Evolutionary conservation across 2,888 invertebrate genomes (phyloP).

Genomic region (Pharmacophagus antenor): DNA sequence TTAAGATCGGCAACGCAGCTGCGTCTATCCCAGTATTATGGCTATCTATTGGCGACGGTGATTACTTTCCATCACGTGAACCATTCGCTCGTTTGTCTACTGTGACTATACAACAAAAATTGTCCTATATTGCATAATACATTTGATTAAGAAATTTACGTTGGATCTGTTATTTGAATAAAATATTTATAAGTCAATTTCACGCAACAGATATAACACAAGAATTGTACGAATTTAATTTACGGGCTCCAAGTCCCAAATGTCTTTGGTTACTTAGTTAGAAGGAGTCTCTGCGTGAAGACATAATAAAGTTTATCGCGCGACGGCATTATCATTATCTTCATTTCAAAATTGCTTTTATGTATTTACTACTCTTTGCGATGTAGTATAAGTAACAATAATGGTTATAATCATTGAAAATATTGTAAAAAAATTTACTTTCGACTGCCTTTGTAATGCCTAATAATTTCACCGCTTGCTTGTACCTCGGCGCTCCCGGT

Average conservation of each 20-base stretch:
- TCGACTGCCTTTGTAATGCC: too few species aligned
- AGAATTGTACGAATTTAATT: conserved; percentile 1
- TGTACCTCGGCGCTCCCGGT: too few species aligned
- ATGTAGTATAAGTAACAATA: not conserved
- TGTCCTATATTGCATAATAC: too few species aligned
- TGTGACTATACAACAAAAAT: too few species aligned
- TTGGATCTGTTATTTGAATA: not conserved
- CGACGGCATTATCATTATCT: not conserved
- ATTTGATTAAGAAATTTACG: not conserved
- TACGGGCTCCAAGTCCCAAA: not conserved
- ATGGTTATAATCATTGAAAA: too few species aligned
- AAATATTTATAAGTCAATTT: not conserved
- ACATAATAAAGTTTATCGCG: conserved; percentile 2
- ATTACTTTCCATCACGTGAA: too few species aligned
- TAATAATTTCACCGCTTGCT: too few species aligned
- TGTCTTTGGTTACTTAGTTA: not conserved
- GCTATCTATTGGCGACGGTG: too few species aligned
- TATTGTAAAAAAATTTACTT: too few species aligned
- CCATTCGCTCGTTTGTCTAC: too few species aligned
- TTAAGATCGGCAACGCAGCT: too few species aligned
- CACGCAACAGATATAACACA: not conserved
- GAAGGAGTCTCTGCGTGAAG: not conserved
- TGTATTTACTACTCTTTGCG: conserved; percentile 1
- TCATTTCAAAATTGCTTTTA: not conserved
- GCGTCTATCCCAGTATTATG: too few species aligned